Base-by-base conservation (phyloP, 2,113 vertebrate species). In the Eira barbara region DNA sequence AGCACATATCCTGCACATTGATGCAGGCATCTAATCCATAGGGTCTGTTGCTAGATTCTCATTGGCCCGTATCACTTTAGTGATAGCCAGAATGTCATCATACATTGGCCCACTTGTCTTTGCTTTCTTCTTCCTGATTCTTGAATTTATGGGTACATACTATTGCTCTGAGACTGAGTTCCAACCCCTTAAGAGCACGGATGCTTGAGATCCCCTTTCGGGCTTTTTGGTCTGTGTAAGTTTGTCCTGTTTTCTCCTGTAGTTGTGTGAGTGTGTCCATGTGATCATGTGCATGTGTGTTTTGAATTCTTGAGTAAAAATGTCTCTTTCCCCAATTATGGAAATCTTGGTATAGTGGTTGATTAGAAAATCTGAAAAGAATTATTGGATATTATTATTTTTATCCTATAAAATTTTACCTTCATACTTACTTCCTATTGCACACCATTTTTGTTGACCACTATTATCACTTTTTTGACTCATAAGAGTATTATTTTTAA, bases 1-100 rank as follows among this genome's bases (percentile, higher is more conserved):
- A 74, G 2, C 14, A 14, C 12, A 4, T 25, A 2, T 14, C 2
- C 2, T 1, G 14, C 2, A 67, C 14, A 7, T 2, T 1, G 20
- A n/a, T 5, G 21, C 21, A 69, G 25, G 3, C 27, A 13, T 29
- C 45, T 9, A 81, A 42, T 20, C 31, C 74, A 15, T 4, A 14
- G 18, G 4, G 0, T 7, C 17, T 57, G 0, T 65, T 59, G 23
- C 69, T 59, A 14, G 7, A 15, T 21, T 15, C 8, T 65, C 39
- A 20, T 59, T 49, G 52, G 15, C 52, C 52, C 52, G 5, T 55
- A 55, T 55, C 52, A 55, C 17, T 55, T 55, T 17, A 55, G 17
- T 55, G 52, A 52, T 55, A 18, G 18, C 52, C 52, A 55, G 52
- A 55, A 18, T 6, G 52, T 55, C 52, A 55, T 55, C 52, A 55